Conservation (phyloP, 2,888 invertebrate species). For the Linnaemya tessellans region DNA sequence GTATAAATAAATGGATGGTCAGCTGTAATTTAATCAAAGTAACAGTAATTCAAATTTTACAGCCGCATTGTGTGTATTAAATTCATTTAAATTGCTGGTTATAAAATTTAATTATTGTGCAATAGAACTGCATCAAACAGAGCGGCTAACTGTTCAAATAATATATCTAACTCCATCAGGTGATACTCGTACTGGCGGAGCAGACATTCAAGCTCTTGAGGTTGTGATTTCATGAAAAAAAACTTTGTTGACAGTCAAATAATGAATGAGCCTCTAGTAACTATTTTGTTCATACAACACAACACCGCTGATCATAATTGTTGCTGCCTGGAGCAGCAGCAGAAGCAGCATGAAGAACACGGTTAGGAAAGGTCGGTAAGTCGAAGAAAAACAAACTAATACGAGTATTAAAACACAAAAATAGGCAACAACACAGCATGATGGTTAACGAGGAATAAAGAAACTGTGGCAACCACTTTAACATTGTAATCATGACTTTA, state of each 20-base stretch:
- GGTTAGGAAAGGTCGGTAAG: slow-evolving; percentile 20
- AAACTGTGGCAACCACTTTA: slow-evolving; percentile 63
- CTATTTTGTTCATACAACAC: slow-evolving; percentile 6
- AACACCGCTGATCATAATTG: slow-evolving; percentile 52
- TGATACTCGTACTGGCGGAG: slow-evolving; percentile 7
- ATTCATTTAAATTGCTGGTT: slow-evolving; percentile 9
- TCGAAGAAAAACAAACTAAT: not conserved
- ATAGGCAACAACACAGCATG: slow-evolving; percentile 6
- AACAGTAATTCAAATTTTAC: too few species aligned
- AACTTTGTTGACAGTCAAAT: slow-evolving; percentile 62
- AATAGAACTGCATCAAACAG: slow-evolving; percentile 39
- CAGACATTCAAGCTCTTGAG: slow-evolving; percentile 39
- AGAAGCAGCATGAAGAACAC: slow-evolving; percentile 14
- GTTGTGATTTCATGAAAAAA: slow-evolving; percentile 61
- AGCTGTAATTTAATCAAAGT: too few species aligned
- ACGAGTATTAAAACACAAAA: not conserved
- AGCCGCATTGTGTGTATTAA: slow-evolving; percentile 5
- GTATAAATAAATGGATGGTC: too few species aligned
- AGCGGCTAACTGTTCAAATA: slow-evolving; percentile 1
- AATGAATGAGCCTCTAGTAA: slow-evolving; percentile 45
- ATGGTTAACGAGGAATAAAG: slow-evolving; percentile 33
- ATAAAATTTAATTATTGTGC: slow-evolving; percentile 42
- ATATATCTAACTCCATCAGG: not conserved
- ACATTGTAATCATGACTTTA: slow-evolving; percentile 61
- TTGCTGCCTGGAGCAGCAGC: slow-evolving; percentile 39